phyloP scores from a whole-genome alignment of 1,140 invertebrate species.

The Whitmania pigra region DNA sequence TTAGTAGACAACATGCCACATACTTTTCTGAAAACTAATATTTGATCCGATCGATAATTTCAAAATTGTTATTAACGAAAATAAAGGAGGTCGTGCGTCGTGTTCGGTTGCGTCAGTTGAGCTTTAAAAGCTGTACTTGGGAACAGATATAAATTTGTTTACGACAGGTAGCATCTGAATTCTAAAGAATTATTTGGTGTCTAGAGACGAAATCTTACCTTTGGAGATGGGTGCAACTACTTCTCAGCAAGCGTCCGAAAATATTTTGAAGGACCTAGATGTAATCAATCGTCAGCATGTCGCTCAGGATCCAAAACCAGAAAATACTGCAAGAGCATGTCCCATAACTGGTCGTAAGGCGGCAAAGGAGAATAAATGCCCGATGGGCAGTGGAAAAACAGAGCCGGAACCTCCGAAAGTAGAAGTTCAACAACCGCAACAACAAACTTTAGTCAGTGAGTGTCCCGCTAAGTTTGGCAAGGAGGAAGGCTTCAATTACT shows the following conservation, averaged over 20 bases:
- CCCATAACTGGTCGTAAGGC: not conserved
- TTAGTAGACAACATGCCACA: no score
- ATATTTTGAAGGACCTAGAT: not conserved
- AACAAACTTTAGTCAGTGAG: not conserved
- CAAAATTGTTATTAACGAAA: not conserved
- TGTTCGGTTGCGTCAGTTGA: no score
- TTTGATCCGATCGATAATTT: no score
- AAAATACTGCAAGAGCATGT: not conserved
- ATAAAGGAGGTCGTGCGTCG: slow-evolving; percentile 9
- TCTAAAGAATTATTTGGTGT: not conserved
- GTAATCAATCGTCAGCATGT: not conserved
- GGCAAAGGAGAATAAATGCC: not conserved
- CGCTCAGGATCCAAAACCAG: not conserved
- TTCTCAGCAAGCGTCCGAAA: not conserved
- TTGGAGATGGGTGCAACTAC: not conserved
- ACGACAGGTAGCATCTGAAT: no score
- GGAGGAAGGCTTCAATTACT: not conserved
- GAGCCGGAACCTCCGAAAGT: not conserved
- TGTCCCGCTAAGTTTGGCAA: slow-evolving; percentile 1
- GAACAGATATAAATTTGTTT: not conserved
- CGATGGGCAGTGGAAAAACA: not conserved
- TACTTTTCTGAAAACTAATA: no score
- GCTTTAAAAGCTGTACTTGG: not conserved
- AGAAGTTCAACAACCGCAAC: not conserved
- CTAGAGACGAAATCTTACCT: not conserved